Conservation (phyloP, 2,888 invertebrate species). For the Malthinus flaveolus region DNA sequence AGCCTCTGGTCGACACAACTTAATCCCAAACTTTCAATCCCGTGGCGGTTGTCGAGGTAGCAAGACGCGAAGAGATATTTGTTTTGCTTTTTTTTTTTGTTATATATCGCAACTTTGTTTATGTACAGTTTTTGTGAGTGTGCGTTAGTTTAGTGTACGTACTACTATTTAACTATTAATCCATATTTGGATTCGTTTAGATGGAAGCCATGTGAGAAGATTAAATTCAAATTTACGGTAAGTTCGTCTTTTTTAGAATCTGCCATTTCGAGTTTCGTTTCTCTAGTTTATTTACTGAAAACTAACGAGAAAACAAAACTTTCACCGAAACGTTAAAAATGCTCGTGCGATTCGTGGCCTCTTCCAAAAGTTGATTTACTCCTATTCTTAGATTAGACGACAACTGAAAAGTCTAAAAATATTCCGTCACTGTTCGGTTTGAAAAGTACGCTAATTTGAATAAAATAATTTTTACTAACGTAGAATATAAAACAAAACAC, state of each 20-base stretch:
- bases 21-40: conserved; percentile 48
- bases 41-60: conserved; percentile 40
- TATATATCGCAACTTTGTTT: conserved; percentile 8
- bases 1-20: conserved; percentile 51
- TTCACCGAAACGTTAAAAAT: too few relatives aligned
- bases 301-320: too few relatives aligned
- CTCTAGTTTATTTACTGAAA: too few relatives aligned
- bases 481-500: neutral
- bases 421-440: conserved; percentile 4
- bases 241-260: neutral
- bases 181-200: neutral
- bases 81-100: conserved; percentile 11
- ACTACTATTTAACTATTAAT: neutral
- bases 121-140: conserved; percentile 10
- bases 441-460: neutral
- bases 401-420: conserved; percentile 13
- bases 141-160: neutral
- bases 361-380: too few relatives aligned
- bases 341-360: too few relatives aligned
- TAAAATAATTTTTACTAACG: neutral
- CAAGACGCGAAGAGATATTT: conserved; percentile 32
- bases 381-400: neutral
- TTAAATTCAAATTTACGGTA: conserved; percentile 24
- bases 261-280: too few relatives aligned
- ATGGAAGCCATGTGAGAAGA: conserved; percentile 27